Evolutionary conservation across 1,140 invertebrate genomes (phyloP).

Genomic region (honey bee (Apis mellifera)): DNA sequence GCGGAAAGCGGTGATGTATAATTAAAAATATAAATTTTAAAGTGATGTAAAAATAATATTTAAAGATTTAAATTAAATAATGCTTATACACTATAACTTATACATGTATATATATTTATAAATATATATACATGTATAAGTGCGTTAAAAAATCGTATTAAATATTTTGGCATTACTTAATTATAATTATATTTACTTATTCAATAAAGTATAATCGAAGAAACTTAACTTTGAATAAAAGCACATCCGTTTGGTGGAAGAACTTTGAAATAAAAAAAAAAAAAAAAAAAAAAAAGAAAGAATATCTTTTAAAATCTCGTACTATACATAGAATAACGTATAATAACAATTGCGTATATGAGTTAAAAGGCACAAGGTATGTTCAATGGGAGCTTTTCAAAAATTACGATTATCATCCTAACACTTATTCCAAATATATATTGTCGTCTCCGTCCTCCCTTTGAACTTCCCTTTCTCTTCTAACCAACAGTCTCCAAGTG

Average conservation of each 20-base stretch:
- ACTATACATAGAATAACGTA: neutral
- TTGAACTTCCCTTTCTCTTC: constrained; percentile 44
- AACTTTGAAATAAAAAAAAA: neutral
- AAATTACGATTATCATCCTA: constrained; percentile 48
- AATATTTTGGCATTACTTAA: constrained; percentile 4
- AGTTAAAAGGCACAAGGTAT: constrained; percentile 34
- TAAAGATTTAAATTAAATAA: neutral
- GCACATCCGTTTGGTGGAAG: neutral
- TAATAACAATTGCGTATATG: neutral
- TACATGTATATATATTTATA: neutral
- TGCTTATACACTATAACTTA: neutral
- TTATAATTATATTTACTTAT: neutral
- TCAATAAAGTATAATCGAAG: neutral
- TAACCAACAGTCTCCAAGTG: constrained; percentile 33
- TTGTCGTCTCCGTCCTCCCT: constrained; percentile 59
- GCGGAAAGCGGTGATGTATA: constrained; percentile 36
- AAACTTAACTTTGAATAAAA: neutral
- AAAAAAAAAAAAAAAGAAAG: constrained; percentile 5
- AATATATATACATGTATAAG: neutral
- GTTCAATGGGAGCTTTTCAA: constrained; percentile 46
- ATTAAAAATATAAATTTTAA: neutral
- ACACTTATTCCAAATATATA: constrained; percentile 57
- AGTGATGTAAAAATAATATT: too few relatives aligned
- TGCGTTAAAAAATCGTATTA: neutral
- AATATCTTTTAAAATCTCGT: neutral